Evolutionary conservation across 2,113 vertebrate genomes (phyloP).

Genomic region (Cygnus buccinator): DNA sequence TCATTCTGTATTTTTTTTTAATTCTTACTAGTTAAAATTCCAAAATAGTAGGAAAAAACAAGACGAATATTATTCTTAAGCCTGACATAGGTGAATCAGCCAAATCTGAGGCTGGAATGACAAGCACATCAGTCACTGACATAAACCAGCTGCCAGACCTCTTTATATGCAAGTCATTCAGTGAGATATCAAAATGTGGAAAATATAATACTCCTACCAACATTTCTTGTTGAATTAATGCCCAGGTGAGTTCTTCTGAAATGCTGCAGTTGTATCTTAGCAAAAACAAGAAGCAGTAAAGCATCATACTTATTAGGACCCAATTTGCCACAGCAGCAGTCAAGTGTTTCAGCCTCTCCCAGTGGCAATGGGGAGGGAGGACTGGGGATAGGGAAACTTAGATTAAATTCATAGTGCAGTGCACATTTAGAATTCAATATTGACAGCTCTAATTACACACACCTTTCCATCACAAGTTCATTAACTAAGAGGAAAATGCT

Average conservation of each 20-base stretch:
- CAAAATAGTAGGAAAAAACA: neutral
- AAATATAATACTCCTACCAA: slow-evolving; percentile 73
- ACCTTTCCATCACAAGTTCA: slow-evolving; percentile 73
- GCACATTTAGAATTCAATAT: slow-evolving; percentile 72
- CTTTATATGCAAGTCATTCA: slow-evolving; percentile 77
- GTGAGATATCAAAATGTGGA: slow-evolving; percentile 69
- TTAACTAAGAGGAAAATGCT: slow-evolving; percentile 65
- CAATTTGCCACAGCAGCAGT: slow-evolving; percentile 82
- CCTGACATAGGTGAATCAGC: slow-evolving; percentile 22
- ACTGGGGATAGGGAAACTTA: slow-evolving; percentile 71
- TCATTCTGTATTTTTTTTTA: neutral
- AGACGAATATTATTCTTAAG: slow-evolving; percentile 46
- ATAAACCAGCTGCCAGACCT: slow-evolving; percentile 62
- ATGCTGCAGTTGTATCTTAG: slow-evolving; percentile 74
- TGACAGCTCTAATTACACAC: slow-evolving; percentile 78
- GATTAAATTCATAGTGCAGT: slow-evolving; percentile 78
- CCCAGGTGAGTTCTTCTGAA: slow-evolving; percentile 78
- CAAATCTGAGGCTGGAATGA: slow-evolving; percentile 47
- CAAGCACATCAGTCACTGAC: slow-evolving; percentile 51
- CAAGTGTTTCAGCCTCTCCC: slow-evolving; percentile 78
- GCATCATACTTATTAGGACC: slow-evolving; percentile 81
- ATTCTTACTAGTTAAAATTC: neutral
- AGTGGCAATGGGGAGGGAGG: slow-evolving; percentile 65
- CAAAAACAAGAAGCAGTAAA: slow-evolving; percentile 81
- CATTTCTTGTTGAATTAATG: slow-evolving; percentile 77